These are phyloP conservation scores for Ceyx margarethae DNA, from an alignment of 2,113 vertebrate species.

Conservation along the genomic window DNA sequence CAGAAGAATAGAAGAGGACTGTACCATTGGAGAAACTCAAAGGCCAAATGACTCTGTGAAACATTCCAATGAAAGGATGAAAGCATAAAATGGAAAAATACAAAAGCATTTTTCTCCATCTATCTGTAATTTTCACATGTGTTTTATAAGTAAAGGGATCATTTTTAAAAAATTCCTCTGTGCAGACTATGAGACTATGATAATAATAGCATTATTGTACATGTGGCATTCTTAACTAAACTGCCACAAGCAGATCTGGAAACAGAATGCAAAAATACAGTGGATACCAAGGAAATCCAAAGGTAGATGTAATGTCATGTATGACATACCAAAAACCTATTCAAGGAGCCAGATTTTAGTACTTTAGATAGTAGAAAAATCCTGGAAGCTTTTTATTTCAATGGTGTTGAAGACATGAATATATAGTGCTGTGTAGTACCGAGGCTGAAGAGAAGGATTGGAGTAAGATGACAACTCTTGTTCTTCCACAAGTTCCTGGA, in stretches of 20 bases:
- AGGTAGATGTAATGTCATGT: background rate
- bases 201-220: background rate
- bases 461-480: background rate
- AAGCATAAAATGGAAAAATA: background rate
- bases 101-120: background rate
- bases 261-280: background rate
- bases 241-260: background rate
- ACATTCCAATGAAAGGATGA: background rate
- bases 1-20: background rate
- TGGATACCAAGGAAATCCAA: background rate
- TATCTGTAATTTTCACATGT: background rate
- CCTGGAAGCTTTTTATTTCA: background rate
- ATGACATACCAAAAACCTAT: background rate
- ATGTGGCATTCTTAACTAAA: background rate
- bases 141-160: background rate
- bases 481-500: background rate
- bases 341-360: background rate
- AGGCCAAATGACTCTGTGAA: background rate
- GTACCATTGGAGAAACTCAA: background rate
- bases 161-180: background rate
- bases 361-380: background rate
- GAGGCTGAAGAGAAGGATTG: background rate
- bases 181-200: background rate
- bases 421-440: no score
- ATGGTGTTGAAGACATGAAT: background rate